phyloP scores from a whole-genome alignment of 2,113 vertebrate genomes.

The Notothenia coriiceps region DNA sequence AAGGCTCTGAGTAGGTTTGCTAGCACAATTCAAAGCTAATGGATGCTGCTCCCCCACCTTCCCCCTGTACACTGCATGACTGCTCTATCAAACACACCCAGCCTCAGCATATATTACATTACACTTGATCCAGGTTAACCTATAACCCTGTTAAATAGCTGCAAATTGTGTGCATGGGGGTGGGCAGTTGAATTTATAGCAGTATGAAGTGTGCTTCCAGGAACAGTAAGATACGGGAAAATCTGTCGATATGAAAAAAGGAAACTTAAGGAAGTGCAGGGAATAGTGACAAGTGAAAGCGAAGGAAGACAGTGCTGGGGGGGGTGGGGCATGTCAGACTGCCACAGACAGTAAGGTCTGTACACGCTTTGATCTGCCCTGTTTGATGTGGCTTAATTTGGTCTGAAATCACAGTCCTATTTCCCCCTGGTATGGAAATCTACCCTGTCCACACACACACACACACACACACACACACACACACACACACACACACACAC shows the following conservation, averaged over 20 bases:
- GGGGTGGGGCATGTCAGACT: constrained; percentile 61
- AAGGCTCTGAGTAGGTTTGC: constrained; percentile 46
- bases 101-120: constrained; percentile 61
- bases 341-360: constrained; percentile 60
- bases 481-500: too few relatives aligned
- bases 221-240: neutral
- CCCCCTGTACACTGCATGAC: constrained; percentile 19
- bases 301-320: neutral
- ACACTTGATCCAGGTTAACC: constrained; percentile 72
- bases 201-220: neutral
- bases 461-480: too few relatives aligned
- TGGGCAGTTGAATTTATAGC: constrained; percentile 4
- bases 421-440: constrained; percentile 68
- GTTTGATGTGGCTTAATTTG: constrained; percentile 82
- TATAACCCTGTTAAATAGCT: constrained; percentile 57
- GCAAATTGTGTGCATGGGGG: constrained; percentile 16
- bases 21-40: constrained; percentile 55
- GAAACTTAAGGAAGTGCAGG: constrained; percentile 1
- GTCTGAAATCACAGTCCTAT: constrained; percentile 79
- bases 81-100: constrained; percentile 50
- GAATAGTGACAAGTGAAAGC: constrained; percentile 9
- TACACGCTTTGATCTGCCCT: constrained; percentile 75
- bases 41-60: constrained; percentile 47
- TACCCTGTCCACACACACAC: constrained; percentile 30
- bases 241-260: neutral